Conservation (phyloP, 1,140 invertebrate genomes). For the Drosophila kikkawai region DNA sequence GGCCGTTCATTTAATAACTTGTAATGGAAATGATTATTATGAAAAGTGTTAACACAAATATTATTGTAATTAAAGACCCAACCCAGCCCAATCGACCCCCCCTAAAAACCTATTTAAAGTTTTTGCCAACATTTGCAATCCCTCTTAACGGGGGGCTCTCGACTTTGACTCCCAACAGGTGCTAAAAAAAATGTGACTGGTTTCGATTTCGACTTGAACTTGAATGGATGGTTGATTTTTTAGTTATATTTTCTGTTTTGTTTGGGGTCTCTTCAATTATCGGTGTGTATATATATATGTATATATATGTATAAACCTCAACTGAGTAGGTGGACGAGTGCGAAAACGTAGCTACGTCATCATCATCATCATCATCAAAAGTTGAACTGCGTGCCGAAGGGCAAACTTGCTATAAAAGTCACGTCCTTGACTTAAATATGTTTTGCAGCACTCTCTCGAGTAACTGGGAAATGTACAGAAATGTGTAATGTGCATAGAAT, state of each 20-base stretch:
- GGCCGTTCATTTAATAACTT: slow-evolving; percentile 11
- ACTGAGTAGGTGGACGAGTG: slow-evolving; percentile 26
- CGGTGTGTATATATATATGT: slow-evolving; percentile 1
- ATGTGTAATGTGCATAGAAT: slow-evolving; percentile 9
- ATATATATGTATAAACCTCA: slow-evolving; percentile 17
- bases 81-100: slow-evolving; percentile 12
- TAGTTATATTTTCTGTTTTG: neutral
- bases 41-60: slow-evolving; percentile 1
- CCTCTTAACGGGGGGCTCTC: slow-evolving; percentile 16
- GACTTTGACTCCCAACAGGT: slow-evolving; percentile 27
- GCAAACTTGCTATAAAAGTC: slow-evolving; percentile 75
- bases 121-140: slow-evolving; percentile 27
- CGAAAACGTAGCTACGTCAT: slow-evolving; percentile 34
- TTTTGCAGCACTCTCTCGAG: slow-evolving; percentile 25
- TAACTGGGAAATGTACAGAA: slow-evolving; percentile 31
- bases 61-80: slow-evolving; percentile 30
- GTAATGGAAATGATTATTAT: slow-evolving; percentile 7
- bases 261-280: slow-evolving; percentile 34
- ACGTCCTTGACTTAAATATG: slow-evolving; percentile 77
- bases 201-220: slow-evolving; percentile 54
- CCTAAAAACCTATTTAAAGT: slow-evolving; percentile 9
- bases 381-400: slow-evolving; percentile 62
- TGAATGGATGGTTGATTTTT: slow-evolving; percentile 33
- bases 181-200: slow-evolving; percentile 27
- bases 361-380: slow-evolving; percentile 36